Evolutionary conservation across 2,797 vertebrate genomes (phyloP), one percentile per base, ranked within the genome.

Genomic region (Clarias platycephalus): DNA sequence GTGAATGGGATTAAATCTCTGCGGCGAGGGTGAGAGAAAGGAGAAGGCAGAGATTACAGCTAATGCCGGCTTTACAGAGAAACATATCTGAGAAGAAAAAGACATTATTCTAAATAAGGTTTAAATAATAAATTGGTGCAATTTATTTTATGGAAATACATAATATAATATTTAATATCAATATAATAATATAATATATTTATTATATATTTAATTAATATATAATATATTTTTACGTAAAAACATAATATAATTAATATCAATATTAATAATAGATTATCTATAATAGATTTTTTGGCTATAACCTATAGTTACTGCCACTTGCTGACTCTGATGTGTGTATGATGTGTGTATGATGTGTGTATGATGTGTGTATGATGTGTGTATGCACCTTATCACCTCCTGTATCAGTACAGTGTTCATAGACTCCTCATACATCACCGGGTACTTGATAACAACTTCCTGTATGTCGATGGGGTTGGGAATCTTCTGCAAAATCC

Each of bases 381-480:
- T 40, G 49, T 53, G 6, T 74, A 26, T 6, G 15, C 94, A 97
- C 96, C 97, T 97, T 89, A 97, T 96, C 89, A 97, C 96, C 86
- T 99, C 97, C 90, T 97, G 97, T 37, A 94, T 92, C 83, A 98
- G 93, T 81, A 98, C 97, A 0, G 96, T 97, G 92, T 99, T 97
- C 97, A 98, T 97, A 76, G 97, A 97, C 91, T 97, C 97, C 81
- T 98, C 95, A 0, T 98, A 97, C 84, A 96, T 92, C 82, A 97
- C 95, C 0, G 97, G 97, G 89, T 95, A 97, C 88, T 94, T 97
- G 22, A 53, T 80, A 86, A 93, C 93, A 84, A 98, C 96, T 63
- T 92, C 91, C 77, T 94, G 86, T 86, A 96, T 3, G 0, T 90
- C 79, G 86, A 96, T 91, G 82, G 94, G 92, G 10, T 84, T 28